Percentiles rank a stretch among this genome's conserved stretches.
These are phyloP conservation scores for Euschistus heros DNA, from an alignment of 1,140 invertebrate genomes.

Conservation along the genomic window DNA sequence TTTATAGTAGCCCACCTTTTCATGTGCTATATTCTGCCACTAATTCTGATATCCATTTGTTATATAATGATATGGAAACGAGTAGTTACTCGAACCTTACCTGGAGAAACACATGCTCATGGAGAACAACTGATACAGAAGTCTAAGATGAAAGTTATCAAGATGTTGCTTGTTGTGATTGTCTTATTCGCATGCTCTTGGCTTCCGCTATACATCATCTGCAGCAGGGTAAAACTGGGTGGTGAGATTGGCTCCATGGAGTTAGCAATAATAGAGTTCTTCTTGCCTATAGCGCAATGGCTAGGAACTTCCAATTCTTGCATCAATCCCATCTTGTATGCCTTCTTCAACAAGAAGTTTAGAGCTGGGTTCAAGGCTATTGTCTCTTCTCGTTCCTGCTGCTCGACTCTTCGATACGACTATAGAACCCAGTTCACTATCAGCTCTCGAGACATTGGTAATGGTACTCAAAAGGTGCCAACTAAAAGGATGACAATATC, in stretches of 20 bases:
- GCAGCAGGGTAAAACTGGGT: conserved; percentile 39
- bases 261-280: conserved; percentile 35
- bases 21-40: conserved; percentile 46
- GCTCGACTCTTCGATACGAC: conserved; percentile 29
- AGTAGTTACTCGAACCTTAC: conserved; percentile 35
- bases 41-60: conserved; percentile 42
- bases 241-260: conserved; percentile 28
- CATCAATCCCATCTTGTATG: conserved; percentile 48
- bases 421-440: conserved; percentile 22
- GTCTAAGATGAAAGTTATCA: conserved; percentile 40
- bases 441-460: conserved; percentile 6
- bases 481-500: conserved; percentile 28
- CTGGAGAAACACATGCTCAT: conserved; percentile 32
- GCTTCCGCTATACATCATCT: conserved; percentile 50
- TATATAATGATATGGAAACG: conserved; percentile 43
- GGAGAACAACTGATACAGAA: conserved; percentile 30
- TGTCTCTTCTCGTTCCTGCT: conserved; percentile 34
- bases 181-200: conserved; percentile 51
- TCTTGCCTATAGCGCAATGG: conserved; percentile 52
- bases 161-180: conserved; percentile 54
- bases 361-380: conserved; percentile 47
- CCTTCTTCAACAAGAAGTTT: conserved; percentile 55
- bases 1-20: conserved; percentile 46
- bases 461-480: conserved; percentile 10
- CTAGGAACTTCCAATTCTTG: conserved; percentile 44